Conservation (phyloP, 2,113 vertebrate genomes). For the Puma concolor region DNA sequence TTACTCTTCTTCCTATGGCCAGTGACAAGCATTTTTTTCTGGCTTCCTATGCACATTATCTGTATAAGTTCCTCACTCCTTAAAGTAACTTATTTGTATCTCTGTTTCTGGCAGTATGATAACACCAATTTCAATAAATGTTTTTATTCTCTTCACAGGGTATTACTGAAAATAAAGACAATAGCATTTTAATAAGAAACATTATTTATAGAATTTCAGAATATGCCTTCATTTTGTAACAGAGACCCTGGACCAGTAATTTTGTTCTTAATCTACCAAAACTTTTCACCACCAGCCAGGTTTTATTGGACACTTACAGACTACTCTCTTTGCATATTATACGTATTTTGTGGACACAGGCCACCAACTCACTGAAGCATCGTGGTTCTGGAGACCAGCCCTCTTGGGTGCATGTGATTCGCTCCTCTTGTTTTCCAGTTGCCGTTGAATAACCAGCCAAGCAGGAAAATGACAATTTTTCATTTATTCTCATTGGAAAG, state of each 20-base stretch:
- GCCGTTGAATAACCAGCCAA: constrained; percentile 83
- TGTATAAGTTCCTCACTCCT: background rate
- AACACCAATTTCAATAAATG: background rate
- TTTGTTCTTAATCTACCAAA: background rate
- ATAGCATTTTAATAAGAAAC: background rate
- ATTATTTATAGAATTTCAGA: background rate
- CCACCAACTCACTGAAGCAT: constrained; percentile 85
- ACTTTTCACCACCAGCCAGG: background rate
- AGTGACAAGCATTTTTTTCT: background rate
- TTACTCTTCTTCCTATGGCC: background rate
- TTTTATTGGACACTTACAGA: background rate
- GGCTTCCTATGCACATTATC: background rate
- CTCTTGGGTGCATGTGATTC: constrained; percentile 77
- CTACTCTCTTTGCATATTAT: accelerated
- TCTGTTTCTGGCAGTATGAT: background rate
- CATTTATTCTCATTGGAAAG: constrained; percentile 82
- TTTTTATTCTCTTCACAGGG: background rate
- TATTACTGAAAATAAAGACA: background rate
- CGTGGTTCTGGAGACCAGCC: constrained; percentile 84
- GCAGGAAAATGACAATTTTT: constrained; percentile 82
- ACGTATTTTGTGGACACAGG: accelerated
- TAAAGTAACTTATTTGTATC: background rate
- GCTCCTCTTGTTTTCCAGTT: constrained; percentile 78
- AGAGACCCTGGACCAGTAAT: background rate
- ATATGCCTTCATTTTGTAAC: background rate